Evolutionary conservation across 2,888 invertebrate species (phyloP), one percentile per base, ranked within the genome.

Genomic region (Drepana falcataria): DNA sequence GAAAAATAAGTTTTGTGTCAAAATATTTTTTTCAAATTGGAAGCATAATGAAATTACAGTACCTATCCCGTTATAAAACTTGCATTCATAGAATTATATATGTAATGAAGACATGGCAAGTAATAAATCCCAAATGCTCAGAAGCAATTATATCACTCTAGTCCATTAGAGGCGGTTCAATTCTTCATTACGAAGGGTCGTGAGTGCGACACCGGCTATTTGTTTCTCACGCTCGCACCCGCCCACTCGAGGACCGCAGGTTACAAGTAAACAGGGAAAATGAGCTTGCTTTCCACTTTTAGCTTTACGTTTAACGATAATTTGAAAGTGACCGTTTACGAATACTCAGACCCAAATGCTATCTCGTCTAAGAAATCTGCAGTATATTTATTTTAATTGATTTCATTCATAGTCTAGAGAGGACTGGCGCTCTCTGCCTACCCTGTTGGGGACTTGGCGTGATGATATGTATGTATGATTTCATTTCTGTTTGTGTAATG

Each of bases 161-260:
- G 64, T 62, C 65, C 62, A 70, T 69, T 73, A 71, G 65, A 64
- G 55, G 51, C 69, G 66, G 65, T 69, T 67, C 65, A 73, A 76
- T 79, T 77, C 71, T 71, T 75, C 66, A 63, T 66, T 64, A 65
- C 60, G 62, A 60, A 61, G 63, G 66, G 63, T 76, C 83, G 80
- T 83, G 83, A 79, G 79, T 72, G 81, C 77, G 77, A 80, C 84
- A 77, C 65, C 69, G 75, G 66, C 65, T 86, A 77, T 89, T 85
- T 82, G 85, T 80, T 89, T 90, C 90, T 84, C 90, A 90, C 90
- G 90, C 73, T 88, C 77, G 61, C 87, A 84, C 85, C 83, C 88
- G 85, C 90, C 90, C 86, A 89, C 89, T 69, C 44, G 44, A 44
- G 44, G 68, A 63, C 61, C 59, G 61, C 55, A 60, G 69, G 58